phyloP scores from a whole-genome alignment of 2,888 invertebrate genomes.

The Chloromyia formosa region DNA sequence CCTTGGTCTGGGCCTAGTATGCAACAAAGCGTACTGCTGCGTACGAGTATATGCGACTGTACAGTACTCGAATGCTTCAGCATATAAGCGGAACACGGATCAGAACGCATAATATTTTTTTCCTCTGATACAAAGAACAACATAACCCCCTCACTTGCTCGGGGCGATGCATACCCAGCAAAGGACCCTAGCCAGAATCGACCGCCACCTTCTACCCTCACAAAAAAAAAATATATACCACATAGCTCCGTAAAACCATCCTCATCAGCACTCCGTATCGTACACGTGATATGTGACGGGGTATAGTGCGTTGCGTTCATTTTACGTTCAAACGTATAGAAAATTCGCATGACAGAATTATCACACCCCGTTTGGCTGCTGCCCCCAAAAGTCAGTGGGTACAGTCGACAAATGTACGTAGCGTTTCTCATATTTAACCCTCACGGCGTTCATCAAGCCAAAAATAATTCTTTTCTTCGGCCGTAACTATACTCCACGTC shows the following conservation, averaged over 20 bases:
- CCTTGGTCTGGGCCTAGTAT: constrained; percentile 4
- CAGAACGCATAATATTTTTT: constrained; percentile 32
- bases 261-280: neutral
- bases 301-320: constrained; percentile 36
- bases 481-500: constrained; percentile 35
- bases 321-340: constrained; percentile 47
- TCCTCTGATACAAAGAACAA: neutral
- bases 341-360: constrained; percentile 50
- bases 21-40: neutral
- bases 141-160: neutral
- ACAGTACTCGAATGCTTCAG: too few relatives aligned
- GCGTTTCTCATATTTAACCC: constrained; percentile 36
- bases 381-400: constrained; percentile 4
- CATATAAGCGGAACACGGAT: constrained; percentile 6
- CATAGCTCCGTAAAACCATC: neutral
- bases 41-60: neutral
- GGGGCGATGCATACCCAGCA: constrained; percentile 27
- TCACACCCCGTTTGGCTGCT: constrained; percentile 15
- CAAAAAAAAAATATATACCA: neutral
- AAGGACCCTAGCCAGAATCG: constrained; percentile 20
- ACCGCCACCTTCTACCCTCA: neutral
- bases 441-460: constrained; percentile 45
- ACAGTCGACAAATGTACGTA: constrained; percentile 8
- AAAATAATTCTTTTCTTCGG: constrained; percentile 48
- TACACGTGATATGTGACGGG: neutral